A percentile compares a stretch with the other conserved stretches of the same genome.
phyloP scores from a whole-genome alignment of 2,888 invertebrate genomes.

The Bedellia somnulentella region DNA sequence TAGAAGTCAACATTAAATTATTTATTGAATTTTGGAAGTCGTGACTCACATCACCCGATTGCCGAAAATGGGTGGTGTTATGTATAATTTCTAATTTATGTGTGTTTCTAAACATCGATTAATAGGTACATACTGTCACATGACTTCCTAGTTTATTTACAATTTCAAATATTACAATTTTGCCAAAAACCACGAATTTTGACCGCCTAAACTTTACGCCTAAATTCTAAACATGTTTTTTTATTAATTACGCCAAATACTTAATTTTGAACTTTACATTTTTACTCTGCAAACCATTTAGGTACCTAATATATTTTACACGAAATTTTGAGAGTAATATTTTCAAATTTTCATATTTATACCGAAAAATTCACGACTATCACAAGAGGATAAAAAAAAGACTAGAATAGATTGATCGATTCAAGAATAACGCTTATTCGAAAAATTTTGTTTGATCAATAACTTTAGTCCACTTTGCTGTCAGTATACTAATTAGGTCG shows the following conservation, averaged over 20 bases:
- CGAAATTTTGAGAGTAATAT: no score
- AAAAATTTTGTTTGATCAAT: no score
- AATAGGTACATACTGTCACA: slow-evolving; percentile 44
- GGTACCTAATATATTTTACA: no score
- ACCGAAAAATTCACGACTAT: slow-evolving; percentile 18
- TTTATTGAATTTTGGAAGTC: slow-evolving; percentile 9
- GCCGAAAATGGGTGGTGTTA: no score
- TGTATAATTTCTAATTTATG: no score
- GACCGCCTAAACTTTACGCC: slow-evolving; percentile 37
- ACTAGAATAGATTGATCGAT: slow-evolving; percentile 54
- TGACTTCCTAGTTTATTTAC: slow-evolving; percentile 32
- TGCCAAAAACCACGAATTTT: slow-evolving; percentile 32
- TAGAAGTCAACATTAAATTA: slow-evolving; percentile 10
- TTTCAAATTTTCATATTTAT: no score
- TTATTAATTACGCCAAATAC: no score
- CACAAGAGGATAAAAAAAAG: slow-evolving; percentile 21
- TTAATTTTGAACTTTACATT: slow-evolving; percentile 41
- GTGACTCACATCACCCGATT: no score
- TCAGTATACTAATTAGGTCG: no score
- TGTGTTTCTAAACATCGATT: slow-evolving; percentile 38
- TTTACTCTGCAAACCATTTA: slow-evolving; percentile 12
- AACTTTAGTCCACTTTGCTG: no score
- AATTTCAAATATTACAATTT: slow-evolving; percentile 15
- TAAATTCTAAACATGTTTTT: slow-evolving; percentile 38
- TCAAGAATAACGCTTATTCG: no score